These are phyloP conservation scores for Tolmerus cingulatus DNA, from an alignment of 2,888 invertebrate genomes.

Conservation along the genomic window DNA sequence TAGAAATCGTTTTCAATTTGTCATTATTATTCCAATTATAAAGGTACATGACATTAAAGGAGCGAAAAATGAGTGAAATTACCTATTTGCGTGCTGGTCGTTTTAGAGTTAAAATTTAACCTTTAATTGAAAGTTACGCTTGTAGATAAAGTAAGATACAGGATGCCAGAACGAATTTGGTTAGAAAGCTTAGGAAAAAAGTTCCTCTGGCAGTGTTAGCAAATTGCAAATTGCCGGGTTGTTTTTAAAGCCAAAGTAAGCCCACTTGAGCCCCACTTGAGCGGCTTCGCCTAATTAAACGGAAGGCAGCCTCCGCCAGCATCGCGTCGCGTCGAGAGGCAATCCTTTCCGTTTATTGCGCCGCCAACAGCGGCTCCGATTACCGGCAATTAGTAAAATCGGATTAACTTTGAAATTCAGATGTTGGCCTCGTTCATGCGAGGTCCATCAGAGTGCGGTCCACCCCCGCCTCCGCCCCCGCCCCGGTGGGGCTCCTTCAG, in stretches of 20 bases:
- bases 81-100: no score
- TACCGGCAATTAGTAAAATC: conserved; percentile 38
- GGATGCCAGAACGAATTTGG: no score
- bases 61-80: no score
- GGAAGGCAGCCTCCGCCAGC: background rate
- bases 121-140: no score
- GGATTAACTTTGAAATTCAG: conserved; percentile 32
- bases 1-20: no score
- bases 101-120: no score
- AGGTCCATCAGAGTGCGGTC: background rate
- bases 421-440: conserved; percentile 17
- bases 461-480: background rate
- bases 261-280: background rate
- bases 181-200: background rate
- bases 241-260: background rate
- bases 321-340: background rate
- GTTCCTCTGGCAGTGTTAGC: background rate
- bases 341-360: conserved; percentile 11
- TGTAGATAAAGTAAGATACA: no score
- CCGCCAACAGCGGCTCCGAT: conserved; percentile 1
- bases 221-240: background rate
- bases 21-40: no score
- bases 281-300: background rate
- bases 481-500: background rate
- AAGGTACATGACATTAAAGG: no score